Evolutionary conservation across 64 coral and sea anemone genomes (phyloP).

Genomic region (Orbicella faveolata): DNA sequence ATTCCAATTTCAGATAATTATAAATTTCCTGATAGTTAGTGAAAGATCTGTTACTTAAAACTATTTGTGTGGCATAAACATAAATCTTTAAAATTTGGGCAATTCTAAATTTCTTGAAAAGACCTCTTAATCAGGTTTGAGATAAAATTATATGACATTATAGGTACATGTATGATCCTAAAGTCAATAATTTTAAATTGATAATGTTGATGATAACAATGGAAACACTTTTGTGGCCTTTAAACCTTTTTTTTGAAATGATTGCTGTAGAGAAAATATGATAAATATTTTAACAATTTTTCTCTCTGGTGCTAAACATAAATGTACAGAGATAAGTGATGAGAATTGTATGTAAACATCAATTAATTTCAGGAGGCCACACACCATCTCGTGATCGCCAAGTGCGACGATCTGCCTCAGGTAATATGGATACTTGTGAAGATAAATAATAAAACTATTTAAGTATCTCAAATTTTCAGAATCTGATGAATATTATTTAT

Average conservation of each 20-base stretch:
- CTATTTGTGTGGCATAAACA: neutral
- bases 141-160: neutral
- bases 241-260: too few relatives aligned
- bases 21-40: neutral
- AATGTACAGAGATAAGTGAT: neutral
- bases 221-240: too few relatives aligned
- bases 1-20: too few relatives aligned
- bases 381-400: conserved; percentile 53
- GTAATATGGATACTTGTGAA: conserved; percentile 26
- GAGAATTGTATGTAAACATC: conserved; percentile 16
- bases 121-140: neutral
- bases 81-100: neutral
- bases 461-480: neutral
- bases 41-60: neutral
- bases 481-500: too few relatives aligned
- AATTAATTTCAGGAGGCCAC: conserved; percentile 69
- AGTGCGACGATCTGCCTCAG: conserved; percentile 85
- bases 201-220: too few relatives aligned
- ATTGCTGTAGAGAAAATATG: too few relatives aligned
- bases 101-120: neutral
- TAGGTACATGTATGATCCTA: too few relatives aligned
- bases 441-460: neutral
- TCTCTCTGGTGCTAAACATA: too few relatives aligned
- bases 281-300: too few relatives aligned
- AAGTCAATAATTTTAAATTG: too few relatives aligned